A percentile compares a stretch with the other conserved stretches of the same genome.
Conservation (phyloP, 2,797 vertebrate genomes). For the Eulemur mongoz region DNA sequence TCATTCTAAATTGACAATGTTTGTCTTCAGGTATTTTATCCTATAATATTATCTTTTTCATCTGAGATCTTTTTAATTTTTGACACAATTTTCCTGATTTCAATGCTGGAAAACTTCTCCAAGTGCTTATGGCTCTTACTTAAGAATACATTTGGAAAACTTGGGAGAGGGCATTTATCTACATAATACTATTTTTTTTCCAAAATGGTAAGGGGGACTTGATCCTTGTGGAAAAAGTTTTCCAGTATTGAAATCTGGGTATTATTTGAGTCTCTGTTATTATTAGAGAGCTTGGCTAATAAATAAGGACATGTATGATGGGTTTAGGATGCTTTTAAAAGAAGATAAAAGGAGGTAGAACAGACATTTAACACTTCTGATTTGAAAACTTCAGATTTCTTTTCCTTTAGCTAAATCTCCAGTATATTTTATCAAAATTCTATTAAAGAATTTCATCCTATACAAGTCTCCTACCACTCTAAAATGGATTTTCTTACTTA, state of each 20-base stretch:
- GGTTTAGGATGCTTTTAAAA: not conserved
- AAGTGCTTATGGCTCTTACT: not conserved
- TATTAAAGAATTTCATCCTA: not conserved
- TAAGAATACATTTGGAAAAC: not conserved
- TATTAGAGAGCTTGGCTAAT: not conserved
- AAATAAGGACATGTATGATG: not conserved
- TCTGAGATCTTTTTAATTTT: not conserved
- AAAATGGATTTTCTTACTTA: not conserved
- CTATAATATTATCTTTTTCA: conserved; percentile 2
- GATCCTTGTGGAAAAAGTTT: not conserved
- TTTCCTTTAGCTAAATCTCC: not conserved
- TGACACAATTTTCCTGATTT: not conserved
- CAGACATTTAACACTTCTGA: not conserved
- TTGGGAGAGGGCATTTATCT: not conserved
- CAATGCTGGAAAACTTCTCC: not conserved
- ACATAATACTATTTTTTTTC: not conserved
- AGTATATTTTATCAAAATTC: not conserved
- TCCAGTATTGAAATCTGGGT: not conserved
- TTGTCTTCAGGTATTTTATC: not conserved
- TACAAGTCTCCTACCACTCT: not conserved
- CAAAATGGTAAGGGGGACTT: not conserved
- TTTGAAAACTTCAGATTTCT: conserved; percentile 2
- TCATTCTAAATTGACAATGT: not conserved
- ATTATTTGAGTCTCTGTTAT: not conserved
- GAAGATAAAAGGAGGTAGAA: not conserved